These are phyloP conservation scores for Nanorana parkeri DNA, from an alignment of 2,113 vertebrate genomes.

Conservation along the genomic window DNA sequence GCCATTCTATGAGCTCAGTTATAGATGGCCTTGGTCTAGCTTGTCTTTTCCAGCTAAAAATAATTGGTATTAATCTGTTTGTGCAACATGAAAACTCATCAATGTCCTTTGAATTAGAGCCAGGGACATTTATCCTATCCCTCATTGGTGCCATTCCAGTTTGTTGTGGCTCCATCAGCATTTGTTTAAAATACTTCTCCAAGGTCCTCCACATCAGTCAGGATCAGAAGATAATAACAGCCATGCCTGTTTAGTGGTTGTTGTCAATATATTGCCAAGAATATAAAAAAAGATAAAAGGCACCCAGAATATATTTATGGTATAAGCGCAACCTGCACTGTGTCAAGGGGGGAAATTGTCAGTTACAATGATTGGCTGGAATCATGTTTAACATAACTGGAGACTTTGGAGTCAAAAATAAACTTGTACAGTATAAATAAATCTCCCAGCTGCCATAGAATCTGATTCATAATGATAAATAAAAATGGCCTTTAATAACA, in stretches of 20 bases:
- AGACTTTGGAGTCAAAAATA: too few species aligned
- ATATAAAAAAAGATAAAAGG: not conserved
- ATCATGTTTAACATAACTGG: too few species aligned
- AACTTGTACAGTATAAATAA: too few species aligned
- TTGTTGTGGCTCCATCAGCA: constrained; percentile 1
- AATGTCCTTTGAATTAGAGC: not conserved
- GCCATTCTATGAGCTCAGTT: too few species aligned
- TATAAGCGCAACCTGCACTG: not conserved
- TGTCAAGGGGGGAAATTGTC: constrained; percentile 2
- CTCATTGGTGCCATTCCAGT: constrained; percentile 12
- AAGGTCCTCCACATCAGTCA: constrained; percentile 3
- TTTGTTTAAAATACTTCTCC: not conserved
- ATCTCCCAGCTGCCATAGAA: too few species aligned
- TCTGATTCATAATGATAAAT: too few species aligned
- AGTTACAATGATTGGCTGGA: not conserved
- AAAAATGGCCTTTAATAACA: too few species aligned
- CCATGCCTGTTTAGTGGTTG: not conserved
- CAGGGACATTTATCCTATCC: constrained; percentile 24
- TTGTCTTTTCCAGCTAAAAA: constrained; percentile 1
- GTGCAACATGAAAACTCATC: not conserved
- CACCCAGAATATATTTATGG: not conserved
- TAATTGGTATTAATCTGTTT: not conserved
- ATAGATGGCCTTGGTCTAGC: too few species aligned
- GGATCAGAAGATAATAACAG: constrained; percentile 10
- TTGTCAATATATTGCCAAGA: not conserved